Percentiles rank a stretch among this genome's conserved stretches.
phyloP scores from a whole-genome alignment of 1,140 invertebrate genomes.

The Trichonephila inaurata region DNA sequence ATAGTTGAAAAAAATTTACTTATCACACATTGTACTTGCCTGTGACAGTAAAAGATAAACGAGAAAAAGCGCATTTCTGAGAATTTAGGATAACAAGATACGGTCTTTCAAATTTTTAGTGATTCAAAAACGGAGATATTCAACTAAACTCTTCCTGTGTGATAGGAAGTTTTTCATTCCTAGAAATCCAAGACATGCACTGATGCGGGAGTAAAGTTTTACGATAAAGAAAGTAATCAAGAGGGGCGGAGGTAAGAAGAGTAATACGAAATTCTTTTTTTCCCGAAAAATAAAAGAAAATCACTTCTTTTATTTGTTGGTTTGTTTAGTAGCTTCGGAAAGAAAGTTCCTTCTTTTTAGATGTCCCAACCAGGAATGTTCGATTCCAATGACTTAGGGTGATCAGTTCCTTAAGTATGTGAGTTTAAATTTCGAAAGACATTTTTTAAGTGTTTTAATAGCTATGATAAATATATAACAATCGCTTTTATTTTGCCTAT shows the following conservation, averaged over 20 bases:
- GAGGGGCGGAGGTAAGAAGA: not conserved
- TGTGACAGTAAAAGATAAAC: not conserved
- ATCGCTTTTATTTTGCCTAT: not conserved
- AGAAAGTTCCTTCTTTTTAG: not conserved
- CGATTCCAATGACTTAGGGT: not conserved
- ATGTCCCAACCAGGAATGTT: not conserved
- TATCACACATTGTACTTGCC: not conserved
- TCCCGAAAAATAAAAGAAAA: not conserved
- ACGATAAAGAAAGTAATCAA: conserved; percentile 26
- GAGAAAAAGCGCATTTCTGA: not conserved
- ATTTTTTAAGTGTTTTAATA: not conserved
- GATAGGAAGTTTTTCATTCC: not conserved
- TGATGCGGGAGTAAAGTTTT: not conserved
- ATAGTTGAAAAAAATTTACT: not conserved
- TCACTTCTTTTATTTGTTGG: not conserved
- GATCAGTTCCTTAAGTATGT: not conserved
- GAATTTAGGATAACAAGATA: not conserved
- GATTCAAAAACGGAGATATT: not conserved
- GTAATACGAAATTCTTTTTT: not conserved
- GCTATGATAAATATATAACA: no score
- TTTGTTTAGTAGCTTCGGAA: not conserved
- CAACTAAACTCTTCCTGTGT: not conserved
- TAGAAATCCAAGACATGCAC: not conserved
- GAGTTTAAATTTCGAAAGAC: not conserved
- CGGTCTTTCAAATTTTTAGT: not conserved